Evolutionary conservation across 2,113 vertebrate species (phyloP), one percentile per base, ranked within the genome.

Genomic region (Cryptotis parvus): DNA sequence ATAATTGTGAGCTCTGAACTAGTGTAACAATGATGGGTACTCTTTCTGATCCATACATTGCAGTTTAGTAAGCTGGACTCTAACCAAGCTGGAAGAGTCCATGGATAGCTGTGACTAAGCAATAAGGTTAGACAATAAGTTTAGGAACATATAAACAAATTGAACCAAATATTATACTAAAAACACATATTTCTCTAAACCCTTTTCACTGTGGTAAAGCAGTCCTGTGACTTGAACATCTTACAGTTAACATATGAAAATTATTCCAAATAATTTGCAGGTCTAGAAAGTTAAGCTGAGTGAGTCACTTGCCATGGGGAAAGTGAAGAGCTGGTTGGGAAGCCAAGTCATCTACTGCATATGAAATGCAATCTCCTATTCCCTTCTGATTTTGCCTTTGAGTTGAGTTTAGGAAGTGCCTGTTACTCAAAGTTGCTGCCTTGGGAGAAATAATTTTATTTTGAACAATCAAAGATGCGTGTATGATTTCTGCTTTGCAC

Each of bases 81-180:
- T 87, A 55, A 74, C 41, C 87, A 87, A 58, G 29, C 61, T 73
- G 14, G 29, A 90, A 74, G 49, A 81, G 63, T 29, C 0, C 0
- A n/a, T 78, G 82, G 72, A 90, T 12, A 70, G n/a, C 26, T 91
- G 22, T 75, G 76, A 94, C 77, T 94, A 90, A 93, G 88, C 35
- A 68, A 45, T 82, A 41, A 91, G 49, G 75, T 63, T 72, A 90
- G 55, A 88, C 20, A 74, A 55, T 84, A 79, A 70, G 79, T 69
- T 88, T 73, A 73, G 37, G 29, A 84, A 24, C 26, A 55, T 33
- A 37, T 68, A 90, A 79, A 84, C 35, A 76, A 75, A 88, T 29
- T 45, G n/a, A 11, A 91, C 45, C 3, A 82, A 77, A 80, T 49
- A 20, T 76, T 43, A 95, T 27, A 75, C 41, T 9, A 94, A 35